Evolutionary conservation across 2,113 vertebrate species (phyloP).

Genomic region (Lepidothrix coronata): DNA sequence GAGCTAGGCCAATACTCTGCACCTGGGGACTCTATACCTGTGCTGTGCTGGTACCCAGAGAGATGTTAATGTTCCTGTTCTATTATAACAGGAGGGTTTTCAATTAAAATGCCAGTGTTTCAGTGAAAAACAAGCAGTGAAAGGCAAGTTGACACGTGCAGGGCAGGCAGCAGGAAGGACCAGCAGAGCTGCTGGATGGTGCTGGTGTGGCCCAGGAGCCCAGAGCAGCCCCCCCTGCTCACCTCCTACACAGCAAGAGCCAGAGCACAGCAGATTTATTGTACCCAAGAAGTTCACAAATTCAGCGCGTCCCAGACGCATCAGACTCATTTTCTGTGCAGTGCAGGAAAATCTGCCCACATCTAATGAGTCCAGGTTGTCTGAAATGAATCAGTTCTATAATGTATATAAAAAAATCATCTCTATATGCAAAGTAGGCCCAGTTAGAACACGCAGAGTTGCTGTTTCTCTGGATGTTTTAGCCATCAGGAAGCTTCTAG

Average conservation of each 20-base stretch:
- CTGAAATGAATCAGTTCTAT: slow-evolving; percentile 42
- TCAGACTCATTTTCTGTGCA: background rate
- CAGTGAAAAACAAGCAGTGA: background rate
- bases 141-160: background rate
- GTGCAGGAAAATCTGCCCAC: slow-evolving; percentile 32
- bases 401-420: background rate
- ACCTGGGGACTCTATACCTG: background rate
- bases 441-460: background rate
- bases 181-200: background rate
- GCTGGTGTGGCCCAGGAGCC: background rate
- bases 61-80: background rate
- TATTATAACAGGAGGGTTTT: background rate
- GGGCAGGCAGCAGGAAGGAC: background rate
- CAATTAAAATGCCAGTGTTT: background rate
- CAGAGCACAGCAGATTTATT: background rate
- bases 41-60: background rate
- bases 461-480: background rate
- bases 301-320: background rate
- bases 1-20: background rate
- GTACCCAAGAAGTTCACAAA: background rate
- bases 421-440: background rate
- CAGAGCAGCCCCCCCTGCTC: background rate
- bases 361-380: background rate
- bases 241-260: background rate
- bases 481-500: background rate